Evolutionary conservation across 2,888 invertebrate genomes (phyloP), one percentile per base, ranked within the genome.

Genomic region (Aphidoletes aphidimyza): DNA sequence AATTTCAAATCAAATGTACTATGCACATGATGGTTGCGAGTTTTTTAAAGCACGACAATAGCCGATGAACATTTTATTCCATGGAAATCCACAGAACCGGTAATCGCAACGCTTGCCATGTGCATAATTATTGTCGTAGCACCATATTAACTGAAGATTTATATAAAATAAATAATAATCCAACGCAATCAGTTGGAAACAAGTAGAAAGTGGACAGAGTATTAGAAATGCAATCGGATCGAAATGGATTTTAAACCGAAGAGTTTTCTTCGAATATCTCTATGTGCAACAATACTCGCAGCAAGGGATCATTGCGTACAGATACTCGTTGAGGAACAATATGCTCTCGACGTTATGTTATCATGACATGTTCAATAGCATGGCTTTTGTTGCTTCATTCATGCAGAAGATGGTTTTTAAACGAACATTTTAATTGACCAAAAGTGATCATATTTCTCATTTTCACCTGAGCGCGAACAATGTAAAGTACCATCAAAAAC

Each of bases 131-230:
- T n/a, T 3, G 14, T 30, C 17, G 69, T 34, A 30, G 30, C 34
- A 30, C 30, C 30, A 30, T 69, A 69, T 69, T 69, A 69, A 11
- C 69, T 69, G 69, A 30, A 30, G 69, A 69, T n/a, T n/a, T n/a
- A n/a, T n/a, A 69, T 69, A 11, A 9, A 69, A 69, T 26, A 30
- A 54, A 54, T 22, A 54, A 54, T 8, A 17, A 8, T 54, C 26
- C 54, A 54, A 26, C 69, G 30, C 30, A 69, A 42, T 42, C 42
- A 14, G 42, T 14, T 42, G 14, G 6, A 42, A 69, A 69, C 69
- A 30, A 34, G 17, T 69, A 69, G 69, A 69, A 69, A 69, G 69
- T 69, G n/a, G n/a, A n/a, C n/a, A n/a, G n/a, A n/a, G n/a, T n/a
- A n/a, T n/a, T n/a, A n/a, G n/a, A n/a, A n/a, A n/a, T n/a, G n/a